Evolutionary conservation across 2,113 vertebrate genomes (phyloP).

Genomic region (Hiodon alosoides): DNA sequence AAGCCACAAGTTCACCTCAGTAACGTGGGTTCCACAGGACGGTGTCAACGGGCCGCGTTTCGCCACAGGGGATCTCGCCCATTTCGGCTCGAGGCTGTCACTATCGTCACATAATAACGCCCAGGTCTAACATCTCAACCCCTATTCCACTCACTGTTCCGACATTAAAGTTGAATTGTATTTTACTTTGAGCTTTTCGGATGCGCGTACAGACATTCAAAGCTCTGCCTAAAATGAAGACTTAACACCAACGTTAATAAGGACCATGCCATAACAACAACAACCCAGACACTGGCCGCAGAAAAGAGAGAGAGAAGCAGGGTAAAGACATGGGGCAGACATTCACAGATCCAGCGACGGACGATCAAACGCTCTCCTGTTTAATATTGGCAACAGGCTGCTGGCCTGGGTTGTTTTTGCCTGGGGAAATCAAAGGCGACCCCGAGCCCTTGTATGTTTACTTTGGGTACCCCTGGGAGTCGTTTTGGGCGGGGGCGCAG

Average conservation of each 20-base stretch:
- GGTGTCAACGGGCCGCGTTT: no score
- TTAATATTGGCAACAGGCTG: constrained; percentile 13
- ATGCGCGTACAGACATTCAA: no score
- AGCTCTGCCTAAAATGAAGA: background rate
- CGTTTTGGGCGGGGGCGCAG: constrained; percentile 3
- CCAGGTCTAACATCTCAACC: no score
- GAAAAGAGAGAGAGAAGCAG: background rate
- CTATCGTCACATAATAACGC: no score
- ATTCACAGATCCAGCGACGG: background rate
- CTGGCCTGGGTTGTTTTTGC: constrained; percentile 13
- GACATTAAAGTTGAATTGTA: no score
- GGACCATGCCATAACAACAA: constrained; percentile 8
- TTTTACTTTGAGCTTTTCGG: no score
- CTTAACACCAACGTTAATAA: constrained; percentile 1
- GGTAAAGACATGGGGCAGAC: background rate
- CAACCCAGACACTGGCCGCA: background rate
- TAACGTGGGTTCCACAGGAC: no score
- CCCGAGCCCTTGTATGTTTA: constrained; percentile 9
- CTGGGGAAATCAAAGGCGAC: constrained; percentile 6
- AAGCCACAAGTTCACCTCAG: no score
- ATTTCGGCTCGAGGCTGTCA: no score
- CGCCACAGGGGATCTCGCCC: no score
- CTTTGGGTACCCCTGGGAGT: background rate
- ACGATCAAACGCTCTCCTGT: constrained; percentile 9
- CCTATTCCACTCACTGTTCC: no score